A percentile compares a stretch with the other conserved stretches of the same genome.
Conservation (phyloP, 2,888 invertebrate species). For the Elysia crispata region DNA sequence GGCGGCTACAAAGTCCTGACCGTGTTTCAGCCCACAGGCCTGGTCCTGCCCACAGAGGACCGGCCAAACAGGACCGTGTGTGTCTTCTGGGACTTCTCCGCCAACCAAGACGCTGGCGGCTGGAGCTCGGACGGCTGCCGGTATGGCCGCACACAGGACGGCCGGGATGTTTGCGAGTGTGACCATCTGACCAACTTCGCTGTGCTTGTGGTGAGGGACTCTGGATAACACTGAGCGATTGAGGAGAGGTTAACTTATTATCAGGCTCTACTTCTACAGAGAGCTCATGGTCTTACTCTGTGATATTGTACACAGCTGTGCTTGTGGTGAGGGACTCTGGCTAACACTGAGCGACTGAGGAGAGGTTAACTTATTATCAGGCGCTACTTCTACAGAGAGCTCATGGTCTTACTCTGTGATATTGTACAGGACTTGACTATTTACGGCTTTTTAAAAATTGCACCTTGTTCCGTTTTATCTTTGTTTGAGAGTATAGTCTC, state of each 20-base stretch:
- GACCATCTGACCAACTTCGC: constrained; percentile 75
- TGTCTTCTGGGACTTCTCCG: constrained; percentile 67
- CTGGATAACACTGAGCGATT: not conserved
- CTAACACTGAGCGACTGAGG: too few relatives aligned
- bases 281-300: too few relatives aligned
- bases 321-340: not conserved
- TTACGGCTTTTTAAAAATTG: too few relatives aligned
- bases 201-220: constrained; percentile 59
- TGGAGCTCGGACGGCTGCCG: constrained; percentile 67
- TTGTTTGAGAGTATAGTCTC: too few relatives aligned
- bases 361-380: too few relatives aligned
- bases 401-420: too few relatives aligned
- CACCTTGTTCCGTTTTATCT: too few relatives aligned
- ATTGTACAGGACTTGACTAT: too few relatives aligned
- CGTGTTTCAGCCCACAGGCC: constrained; percentile 56
- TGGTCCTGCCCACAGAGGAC: constrained; percentile 27
- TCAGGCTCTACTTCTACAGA: too few relatives aligned
- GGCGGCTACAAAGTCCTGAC: constrained; percentile 54
- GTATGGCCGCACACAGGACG: constrained; percentile 48
- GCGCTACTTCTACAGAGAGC: too few relatives aligned
- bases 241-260: too few relatives aligned
- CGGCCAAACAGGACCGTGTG: constrained; percentile 52
- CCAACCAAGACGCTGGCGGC: constrained; percentile 60
- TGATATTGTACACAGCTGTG: too few relatives aligned
- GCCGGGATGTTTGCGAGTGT: constrained; percentile 66